Conservation (phyloP, 2,888 invertebrate species). For the Lasioglossum lativentre region DNA sequence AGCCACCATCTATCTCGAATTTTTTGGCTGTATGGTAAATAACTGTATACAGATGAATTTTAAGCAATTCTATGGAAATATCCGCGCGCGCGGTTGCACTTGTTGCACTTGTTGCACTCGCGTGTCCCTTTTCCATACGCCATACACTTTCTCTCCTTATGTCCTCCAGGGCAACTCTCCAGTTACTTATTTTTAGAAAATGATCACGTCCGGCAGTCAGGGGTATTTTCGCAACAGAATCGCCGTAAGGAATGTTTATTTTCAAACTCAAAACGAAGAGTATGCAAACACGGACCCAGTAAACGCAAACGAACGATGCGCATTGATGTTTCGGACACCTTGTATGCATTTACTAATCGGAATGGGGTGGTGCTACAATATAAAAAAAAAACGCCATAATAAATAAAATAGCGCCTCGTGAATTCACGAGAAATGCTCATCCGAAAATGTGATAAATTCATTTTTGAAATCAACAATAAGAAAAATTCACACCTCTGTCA, state of each 20-base stretch:
- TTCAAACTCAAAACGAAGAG: slow-evolving; percentile 49
- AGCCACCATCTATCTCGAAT: background rate
- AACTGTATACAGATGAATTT: background rate
- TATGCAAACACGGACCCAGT: slow-evolving; percentile 41
- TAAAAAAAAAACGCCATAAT: no score
- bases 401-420: no score
- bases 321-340: background rate
- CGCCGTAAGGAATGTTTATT: slow-evolving; percentile 57
- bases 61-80: slow-evolving; percentile 6
- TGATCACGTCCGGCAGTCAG: slow-evolving; percentile 37
- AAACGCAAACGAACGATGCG: slow-evolving; percentile 3
- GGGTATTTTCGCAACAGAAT: slow-evolving; percentile 54
- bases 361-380: background rate
- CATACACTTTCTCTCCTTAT: slow-evolving; percentile 10
- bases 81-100: no score
- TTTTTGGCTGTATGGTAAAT: background rate
- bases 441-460: background rate
- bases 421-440: background rate
- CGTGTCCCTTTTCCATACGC: slow-evolving; percentile 7
- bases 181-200: slow-evolving; percentile 53
- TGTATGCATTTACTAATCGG: background rate
- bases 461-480: background rate
- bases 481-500: no score
- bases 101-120: slow-evolving; percentile 11
- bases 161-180: slow-evolving; percentile 40